Evolutionary conservation across 2,797 vertebrate species (phyloP), one percentile per base, ranked within the genome.

Genomic region (Mycteria americana): DNA sequence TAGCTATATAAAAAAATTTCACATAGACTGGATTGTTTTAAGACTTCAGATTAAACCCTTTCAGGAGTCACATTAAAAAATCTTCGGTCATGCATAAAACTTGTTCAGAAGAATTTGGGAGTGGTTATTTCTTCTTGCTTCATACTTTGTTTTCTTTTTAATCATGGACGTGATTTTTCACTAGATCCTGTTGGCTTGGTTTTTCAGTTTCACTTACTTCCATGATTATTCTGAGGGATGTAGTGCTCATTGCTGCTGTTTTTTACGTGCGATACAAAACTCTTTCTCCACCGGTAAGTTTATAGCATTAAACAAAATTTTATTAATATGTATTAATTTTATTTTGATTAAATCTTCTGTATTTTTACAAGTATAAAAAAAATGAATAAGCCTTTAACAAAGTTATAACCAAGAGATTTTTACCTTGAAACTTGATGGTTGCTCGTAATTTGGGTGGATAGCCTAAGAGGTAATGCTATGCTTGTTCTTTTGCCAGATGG

Each of bases 181-280:
- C 39, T 65, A 30, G 67, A 25, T 82, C 25, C 4, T 86, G 27
- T 93, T 95, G 81, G 48, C 75, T 97, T 91, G 74, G 8, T 94
- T 93, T 93, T 96, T 95, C 96, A 99, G 99, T 98, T 97, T 98
- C 98, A 1, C 98, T 99, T 70, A 99, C 99, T 11, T 98, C 98
- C 50, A 96, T 99, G 88, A 99, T 99, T 75, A 99, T 99, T 93
- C 98, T 98, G 96, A 98, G 99, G 98, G 99, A 99, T 74, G 86
- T 99, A 16, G 98, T 98, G 33, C 98, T 99, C 97, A 99, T 99
- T 82, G 99, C 98, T 84, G 99, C 99, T 17, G 99, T 99, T 84
- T 99, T 99, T 97, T 99, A 99, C 93, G 99, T 99, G 96, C 97
- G 99, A 95, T 99, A 99, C 97, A 99, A 99, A 98, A 99, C 99